A percentile compares a stretch with the other conserved stretches of the same genome.
Conservation (phyloP, 2,797 vertebrate species). For the Sebastes matsubarae region DNA sequence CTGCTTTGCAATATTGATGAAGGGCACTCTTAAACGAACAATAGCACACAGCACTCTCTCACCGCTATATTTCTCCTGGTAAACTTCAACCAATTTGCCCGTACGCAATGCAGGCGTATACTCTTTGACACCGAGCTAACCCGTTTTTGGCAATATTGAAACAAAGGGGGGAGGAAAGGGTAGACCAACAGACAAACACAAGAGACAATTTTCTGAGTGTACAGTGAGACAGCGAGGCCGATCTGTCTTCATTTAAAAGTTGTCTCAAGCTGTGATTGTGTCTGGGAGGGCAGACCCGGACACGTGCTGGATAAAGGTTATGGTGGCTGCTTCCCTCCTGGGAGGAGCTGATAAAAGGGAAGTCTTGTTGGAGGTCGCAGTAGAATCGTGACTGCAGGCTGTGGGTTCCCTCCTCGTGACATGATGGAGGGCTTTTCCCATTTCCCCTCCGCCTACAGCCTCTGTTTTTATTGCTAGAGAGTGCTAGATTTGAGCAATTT, state of each 20-base stretch:
- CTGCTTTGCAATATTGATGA: conserved; percentile 59
- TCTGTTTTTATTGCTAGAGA: conserved; percentile 12
- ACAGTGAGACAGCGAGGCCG: conserved; percentile 43
- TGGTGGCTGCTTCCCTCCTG: conserved; percentile 40
- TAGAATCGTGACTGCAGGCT: conserved; percentile 31
- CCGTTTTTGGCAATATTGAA: conserved; percentile 64
- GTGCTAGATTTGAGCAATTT: neutral
- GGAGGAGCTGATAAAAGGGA: conserved; percentile 64
- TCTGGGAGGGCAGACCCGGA: conserved; percentile 55
- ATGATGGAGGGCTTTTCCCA: conserved; percentile 60
- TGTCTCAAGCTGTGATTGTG: conserved; percentile 69
- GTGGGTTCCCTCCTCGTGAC: conserved; percentile 22
- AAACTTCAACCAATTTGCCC: conserved; percentile 37
- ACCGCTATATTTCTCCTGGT: conserved; percentile 11
- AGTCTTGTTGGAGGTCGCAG: conserved; percentile 59
- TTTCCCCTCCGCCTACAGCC: conserved; percentile 3
- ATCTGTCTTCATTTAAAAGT: conserved; percentile 76
- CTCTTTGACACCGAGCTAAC: conserved; percentile 54
- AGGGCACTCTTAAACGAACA: conserved; percentile 30
- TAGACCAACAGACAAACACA: conserved; percentile 42
- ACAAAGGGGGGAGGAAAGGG: conserved; percentile 20
- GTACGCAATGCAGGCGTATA: conserved; percentile 18
- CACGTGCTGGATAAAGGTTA: conserved; percentile 56
- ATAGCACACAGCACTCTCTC: conserved; percentile 11
- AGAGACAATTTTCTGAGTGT: conserved; percentile 55